Conservation (phyloP, 2,797 vertebrate species). For the Salmo trutta region DNA sequence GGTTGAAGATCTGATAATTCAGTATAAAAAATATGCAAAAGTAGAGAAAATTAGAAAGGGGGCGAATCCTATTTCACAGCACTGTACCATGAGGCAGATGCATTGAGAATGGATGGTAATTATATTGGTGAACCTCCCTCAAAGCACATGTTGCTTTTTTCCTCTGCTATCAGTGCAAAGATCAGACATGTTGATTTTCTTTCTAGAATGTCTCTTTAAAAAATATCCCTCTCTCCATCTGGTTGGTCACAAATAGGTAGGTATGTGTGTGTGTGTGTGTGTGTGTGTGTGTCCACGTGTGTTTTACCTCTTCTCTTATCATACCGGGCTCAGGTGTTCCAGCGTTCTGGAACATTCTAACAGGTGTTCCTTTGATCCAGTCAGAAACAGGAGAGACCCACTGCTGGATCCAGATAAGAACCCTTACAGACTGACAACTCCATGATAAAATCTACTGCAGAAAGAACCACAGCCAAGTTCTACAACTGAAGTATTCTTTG, state of each 20-base stretch:
- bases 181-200: slow-evolving; percentile 42
- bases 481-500: slow-evolving; percentile 49
- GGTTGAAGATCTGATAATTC: no score
- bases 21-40: no score
- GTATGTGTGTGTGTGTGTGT: background rate
- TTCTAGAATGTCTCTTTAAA: slow-evolving; percentile 47
- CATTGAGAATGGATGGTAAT: slow-evolving; percentile 67
- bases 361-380: slow-evolving; percentile 54
- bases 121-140: slow-evolving; percentile 65
- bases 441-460: slow-evolving; percentile 53
- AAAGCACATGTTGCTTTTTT: slow-evolving; percentile 67
- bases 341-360: slow-evolving; percentile 60
- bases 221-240: slow-evolving; percentile 15
- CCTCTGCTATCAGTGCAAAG: slow-evolving; percentile 54
- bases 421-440: slow-evolving; percentile 20
- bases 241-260: slow-evolving; percentile 15
- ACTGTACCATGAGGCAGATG: slow-evolving; percentile 63
- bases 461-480: background rate
- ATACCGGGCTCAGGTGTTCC: slow-evolving; percentile 35
- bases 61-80: no score
- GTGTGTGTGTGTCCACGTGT: no score
- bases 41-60: no score
- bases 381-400: slow-evolving; percentile 26
- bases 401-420: slow-evolving; percentile 71
- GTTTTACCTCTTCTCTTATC: slow-evolving; percentile 48